phyloP scores from a whole-genome alignment of 2,113 vertebrate genomes.

The Podarcis raffonei region DNA sequence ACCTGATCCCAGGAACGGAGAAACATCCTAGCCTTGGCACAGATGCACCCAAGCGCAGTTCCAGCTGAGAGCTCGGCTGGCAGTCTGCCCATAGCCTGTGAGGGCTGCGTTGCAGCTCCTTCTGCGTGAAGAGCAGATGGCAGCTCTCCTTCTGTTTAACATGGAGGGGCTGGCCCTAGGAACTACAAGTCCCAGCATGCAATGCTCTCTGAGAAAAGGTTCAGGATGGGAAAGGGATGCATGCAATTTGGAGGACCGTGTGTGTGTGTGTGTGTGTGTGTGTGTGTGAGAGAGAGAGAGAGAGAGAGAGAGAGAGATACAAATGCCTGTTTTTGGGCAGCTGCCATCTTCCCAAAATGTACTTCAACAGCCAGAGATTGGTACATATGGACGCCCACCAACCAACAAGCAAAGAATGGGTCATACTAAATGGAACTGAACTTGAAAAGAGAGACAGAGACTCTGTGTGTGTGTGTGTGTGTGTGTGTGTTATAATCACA shows the following conservation, averaged over 20 bases:
- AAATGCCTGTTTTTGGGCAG: background rate
- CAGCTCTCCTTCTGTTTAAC: slow-evolving; percentile 9
- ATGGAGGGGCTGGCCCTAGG: background rate
- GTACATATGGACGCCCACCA: background rate
- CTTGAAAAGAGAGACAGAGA: background rate
- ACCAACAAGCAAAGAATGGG: background rate
- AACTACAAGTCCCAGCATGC: slow-evolving; percentile 10
- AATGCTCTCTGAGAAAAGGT: background rate
- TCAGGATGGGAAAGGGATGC: background rate
- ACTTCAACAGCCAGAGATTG: background rate
- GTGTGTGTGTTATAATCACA: background rate
- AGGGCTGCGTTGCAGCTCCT: background rate
- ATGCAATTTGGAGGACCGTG: background rate
- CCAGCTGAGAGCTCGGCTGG: slow-evolving; percentile 16
- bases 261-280: background rate
- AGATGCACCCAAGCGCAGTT: slow-evolving; percentile 13
- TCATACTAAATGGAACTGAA: background rate
- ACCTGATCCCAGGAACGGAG: slow-evolving; percentile 17
- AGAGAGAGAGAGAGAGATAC: background rate
- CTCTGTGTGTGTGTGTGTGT: no score
- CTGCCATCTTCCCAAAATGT: background rate
- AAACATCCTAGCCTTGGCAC: slow-evolving; percentile 4
- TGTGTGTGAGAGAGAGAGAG: no score
- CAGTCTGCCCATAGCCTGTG: background rate
- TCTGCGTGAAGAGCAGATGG: background rate